These are phyloP conservation scores for Acanthiza pusilla DNA, from an alignment of 2,797 vertebrate species.

Conservation along the genomic window DNA sequence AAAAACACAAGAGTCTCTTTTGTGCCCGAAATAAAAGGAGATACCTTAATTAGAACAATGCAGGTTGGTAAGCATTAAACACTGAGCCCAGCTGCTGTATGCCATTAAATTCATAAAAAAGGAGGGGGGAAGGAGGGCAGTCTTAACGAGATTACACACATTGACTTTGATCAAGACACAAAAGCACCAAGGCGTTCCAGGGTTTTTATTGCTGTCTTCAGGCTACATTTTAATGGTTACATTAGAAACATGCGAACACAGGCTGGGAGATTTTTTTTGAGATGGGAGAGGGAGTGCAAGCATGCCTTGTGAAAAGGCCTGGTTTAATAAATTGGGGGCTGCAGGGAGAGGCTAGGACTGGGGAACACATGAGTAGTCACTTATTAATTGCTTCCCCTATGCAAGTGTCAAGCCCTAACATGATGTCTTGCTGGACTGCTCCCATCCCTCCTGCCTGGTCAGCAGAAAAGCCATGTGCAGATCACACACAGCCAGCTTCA, in stretches of 20 bases:
- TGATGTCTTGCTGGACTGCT: not conserved
- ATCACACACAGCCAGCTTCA: not conserved
- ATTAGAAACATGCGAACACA: conserved; percentile 83
- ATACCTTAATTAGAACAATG: conserved; percentile 83
- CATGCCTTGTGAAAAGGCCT: conserved; percentile 58
- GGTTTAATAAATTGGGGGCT: conserved; percentile 70
- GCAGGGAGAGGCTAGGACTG: conserved; percentile 65
- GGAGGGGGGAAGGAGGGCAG: conserved; percentile 72
- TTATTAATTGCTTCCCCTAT: conserved; percentile 78
- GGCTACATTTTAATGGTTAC: conserved; percentile 94
- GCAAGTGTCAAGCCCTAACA: conserved; percentile 58
- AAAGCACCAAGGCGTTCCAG: conserved; percentile 81
- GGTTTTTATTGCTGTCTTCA: conserved; percentile 94
- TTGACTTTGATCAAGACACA: conserved; percentile 96
- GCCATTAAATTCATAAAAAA: conserved; percentile 77
- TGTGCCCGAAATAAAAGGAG: conserved; percentile 70
- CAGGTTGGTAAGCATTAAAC: conserved; percentile 72
- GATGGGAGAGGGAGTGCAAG: conserved; percentile 57
- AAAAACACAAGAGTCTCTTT: conserved; percentile 66
- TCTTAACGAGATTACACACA: conserved; percentile 94
- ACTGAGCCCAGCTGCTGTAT: conserved; percentile 77
- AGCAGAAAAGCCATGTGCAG: not conserved
- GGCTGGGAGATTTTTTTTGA: conserved; percentile 73
- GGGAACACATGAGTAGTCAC: conserved; percentile 72
- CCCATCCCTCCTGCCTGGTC: not conserved